Conservation (phyloP, 2,888 invertebrate genomes). For the Tetanocera ferruginea region DNA sequence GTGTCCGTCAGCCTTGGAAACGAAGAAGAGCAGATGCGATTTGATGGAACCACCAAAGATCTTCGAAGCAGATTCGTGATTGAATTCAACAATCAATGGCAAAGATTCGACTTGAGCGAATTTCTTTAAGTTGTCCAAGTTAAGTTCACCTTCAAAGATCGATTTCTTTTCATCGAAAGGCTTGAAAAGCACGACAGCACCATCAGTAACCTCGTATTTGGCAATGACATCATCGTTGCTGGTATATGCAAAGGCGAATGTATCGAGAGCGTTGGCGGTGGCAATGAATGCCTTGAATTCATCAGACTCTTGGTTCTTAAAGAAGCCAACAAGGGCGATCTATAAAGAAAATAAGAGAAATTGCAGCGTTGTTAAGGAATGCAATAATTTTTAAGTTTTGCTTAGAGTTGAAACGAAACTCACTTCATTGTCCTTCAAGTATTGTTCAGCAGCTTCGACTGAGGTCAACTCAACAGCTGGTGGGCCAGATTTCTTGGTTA, state of each 20-base stretch:
- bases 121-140: slow-evolving; percentile 79
- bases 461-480: slow-evolving; percentile 85
- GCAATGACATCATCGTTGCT: slow-evolving; percentile 82
- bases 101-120: slow-evolving; percentile 88
- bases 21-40: slow-evolving; percentile 94
- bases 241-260: slow-evolving; percentile 90
- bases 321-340: slow-evolving; percentile 92
- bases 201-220: slow-evolving; percentile 85
- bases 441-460: slow-evolving; percentile 85
- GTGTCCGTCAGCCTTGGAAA: slow-evolving; percentile 90
- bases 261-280: slow-evolving; percentile 86
- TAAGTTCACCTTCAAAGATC: slow-evolving; percentile 79
- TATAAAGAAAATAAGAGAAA: slow-evolving; percentile 63
- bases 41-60: slow-evolving; percentile 99
- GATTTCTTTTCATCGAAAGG: slow-evolving; percentile 91
- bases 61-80: slow-evolving; percentile 96
- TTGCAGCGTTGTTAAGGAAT: not conserved
- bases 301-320: slow-evolving; percentile 83
- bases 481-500: slow-evolving; percentile 97
- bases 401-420: slow-evolving; percentile 37
- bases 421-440: slow-evolving; percentile 78
- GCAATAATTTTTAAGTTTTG: not conserved
- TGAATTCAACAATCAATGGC: slow-evolving; percentile 95
- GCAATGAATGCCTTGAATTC: slow-evolving; percentile 87
- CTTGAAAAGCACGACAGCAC: slow-evolving; percentile 90